Conservation (phyloP, 2,888 invertebrate genomes). For the Prosopocoilus inquinatus region DNA sequence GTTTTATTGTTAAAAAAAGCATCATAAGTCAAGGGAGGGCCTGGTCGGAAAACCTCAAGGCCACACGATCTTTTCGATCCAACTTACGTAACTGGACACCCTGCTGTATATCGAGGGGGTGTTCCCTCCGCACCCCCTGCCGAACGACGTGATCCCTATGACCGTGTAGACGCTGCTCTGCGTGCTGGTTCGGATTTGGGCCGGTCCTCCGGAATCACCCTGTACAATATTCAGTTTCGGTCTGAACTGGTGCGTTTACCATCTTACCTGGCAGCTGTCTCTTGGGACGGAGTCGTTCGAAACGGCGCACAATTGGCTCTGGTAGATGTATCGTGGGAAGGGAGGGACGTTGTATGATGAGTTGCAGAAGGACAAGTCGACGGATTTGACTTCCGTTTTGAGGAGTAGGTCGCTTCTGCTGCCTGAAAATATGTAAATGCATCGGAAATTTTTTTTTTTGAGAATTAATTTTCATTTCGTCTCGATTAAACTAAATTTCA, state of each 20-base stretch:
- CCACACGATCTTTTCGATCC: conserved; percentile 50
- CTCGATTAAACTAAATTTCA: too few species aligned
- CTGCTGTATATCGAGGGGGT: conserved; percentile 38
- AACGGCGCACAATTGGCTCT: conserved; percentile 40
- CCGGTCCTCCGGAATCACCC: conserved; percentile 60
- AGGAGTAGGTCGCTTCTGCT: conserved; percentile 33
- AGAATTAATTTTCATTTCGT: too few species aligned
- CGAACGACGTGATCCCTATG: conserved; percentile 36
- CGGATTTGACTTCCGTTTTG: conserved; percentile 32
- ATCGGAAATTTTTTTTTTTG: too few species aligned
- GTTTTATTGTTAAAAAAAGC: too few species aligned
- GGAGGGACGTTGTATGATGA: conserved; percentile 10
- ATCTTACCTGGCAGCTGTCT: conserved; percentile 33
- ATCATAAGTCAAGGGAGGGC: background rate
- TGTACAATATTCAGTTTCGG: conserved; percentile 25
- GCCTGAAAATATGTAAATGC: too few species aligned
- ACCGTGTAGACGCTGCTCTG: conserved; percentile 21
- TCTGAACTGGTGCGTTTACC: background rate
- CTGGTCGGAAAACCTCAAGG: conserved; percentile 27
- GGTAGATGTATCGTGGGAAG: conserved; percentile 27
- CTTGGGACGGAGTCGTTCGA: conserved; percentile 23
- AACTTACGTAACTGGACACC: conserved; percentile 42
- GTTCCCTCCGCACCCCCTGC: conserved; percentile 41
- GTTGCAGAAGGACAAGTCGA: conserved; percentile 25
- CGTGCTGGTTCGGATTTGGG: conserved; percentile 37